Conservation (phyloP, 1,140 invertebrate genomes). For the Penaeus chinensis region DNA sequence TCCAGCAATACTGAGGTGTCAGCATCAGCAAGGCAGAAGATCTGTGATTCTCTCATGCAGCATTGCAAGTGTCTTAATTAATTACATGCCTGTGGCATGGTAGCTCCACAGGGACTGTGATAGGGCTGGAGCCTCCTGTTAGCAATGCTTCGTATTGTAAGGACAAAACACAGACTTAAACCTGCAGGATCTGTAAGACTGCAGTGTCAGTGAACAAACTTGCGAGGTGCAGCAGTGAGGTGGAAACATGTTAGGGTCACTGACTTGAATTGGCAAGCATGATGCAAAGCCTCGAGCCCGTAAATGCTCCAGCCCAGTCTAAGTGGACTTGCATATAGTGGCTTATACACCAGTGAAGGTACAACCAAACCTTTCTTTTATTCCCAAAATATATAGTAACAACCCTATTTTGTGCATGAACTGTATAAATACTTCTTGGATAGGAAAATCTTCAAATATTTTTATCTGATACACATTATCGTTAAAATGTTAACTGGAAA, state of each 20-base stretch:
- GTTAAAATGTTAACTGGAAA: slow-evolving; percentile 41
- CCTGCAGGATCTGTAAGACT: neutral
- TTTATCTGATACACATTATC: slow-evolving; percentile 56
- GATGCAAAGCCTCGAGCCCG: neutral
- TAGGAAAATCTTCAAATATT: slow-evolving; percentile 55
- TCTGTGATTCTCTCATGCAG: slow-evolving; percentile 61
- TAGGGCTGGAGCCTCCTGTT: slow-evolving; percentile 10
- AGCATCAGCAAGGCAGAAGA: slow-evolving; percentile 33
- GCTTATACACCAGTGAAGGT: slow-evolving; percentile 58
- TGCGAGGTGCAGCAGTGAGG: too few relatives aligned
- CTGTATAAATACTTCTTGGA: slow-evolving; percentile 57
- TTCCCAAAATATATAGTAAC: slow-evolving; percentile 58
- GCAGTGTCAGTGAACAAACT: too few relatives aligned
- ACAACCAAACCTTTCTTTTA: slow-evolving; percentile 58
- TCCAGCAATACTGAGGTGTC: neutral
- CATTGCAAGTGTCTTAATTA: slow-evolving; percentile 57
- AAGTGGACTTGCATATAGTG: slow-evolving; percentile 54
- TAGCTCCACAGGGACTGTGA: slow-evolving; percentile 21
- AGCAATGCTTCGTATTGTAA: neutral
- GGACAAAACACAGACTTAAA: slow-evolving; percentile 6
- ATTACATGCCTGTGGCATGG: slow-evolving; percentile 25
- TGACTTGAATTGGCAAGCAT: too few relatives aligned
- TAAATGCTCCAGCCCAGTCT: slow-evolving; percentile 1
- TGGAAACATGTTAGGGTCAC: too few relatives aligned
- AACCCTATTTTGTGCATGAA: slow-evolving; percentile 60